phyloP scores from a whole-genome alignment of 2,888 invertebrate genomes.

The Pycnomerus fuliginosus region DNA sequence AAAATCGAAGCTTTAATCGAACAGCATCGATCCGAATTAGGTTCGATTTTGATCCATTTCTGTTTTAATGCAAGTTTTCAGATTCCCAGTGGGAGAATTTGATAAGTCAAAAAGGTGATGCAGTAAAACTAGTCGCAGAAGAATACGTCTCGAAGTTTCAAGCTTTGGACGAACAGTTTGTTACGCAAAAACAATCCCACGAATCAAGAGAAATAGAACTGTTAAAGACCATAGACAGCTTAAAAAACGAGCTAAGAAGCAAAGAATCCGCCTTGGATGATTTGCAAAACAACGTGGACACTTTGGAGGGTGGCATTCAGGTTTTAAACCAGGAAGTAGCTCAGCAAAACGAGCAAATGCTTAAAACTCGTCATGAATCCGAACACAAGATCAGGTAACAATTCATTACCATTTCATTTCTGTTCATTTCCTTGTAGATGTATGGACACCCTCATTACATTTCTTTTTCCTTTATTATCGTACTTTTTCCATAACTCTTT shows the following conservation, averaged over 20 bases:
- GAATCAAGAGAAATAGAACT: conserved; percentile 49
- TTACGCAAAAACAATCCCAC: conserved; percentile 50
- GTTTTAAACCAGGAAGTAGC: conserved; percentile 52
- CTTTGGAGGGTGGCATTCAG: conserved; percentile 52
- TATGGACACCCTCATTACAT: conserved; percentile 18
- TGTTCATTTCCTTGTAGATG: background rate
- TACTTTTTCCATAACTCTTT: conserved; percentile 32
- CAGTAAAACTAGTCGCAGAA: conserved; percentile 60
- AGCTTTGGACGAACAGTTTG: conserved; percentile 52
- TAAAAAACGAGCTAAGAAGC: conserved; percentile 48
- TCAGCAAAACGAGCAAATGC: conserved; percentile 45
- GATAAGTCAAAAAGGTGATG: conserved; percentile 63
- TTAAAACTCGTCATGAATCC: conserved; percentile 45
- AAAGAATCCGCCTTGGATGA: conserved; percentile 50
- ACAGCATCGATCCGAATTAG: conserved; percentile 63
- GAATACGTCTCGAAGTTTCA: conserved; percentile 59
- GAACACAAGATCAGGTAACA: conserved; percentile 54
- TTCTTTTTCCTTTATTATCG: conserved; percentile 37
- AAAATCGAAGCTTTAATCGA: conserved; percentile 55
- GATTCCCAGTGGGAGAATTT: conserved; percentile 67
- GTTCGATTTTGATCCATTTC: conserved; percentile 44
- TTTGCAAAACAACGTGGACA: conserved; percentile 52
- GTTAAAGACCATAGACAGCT: conserved; percentile 48
- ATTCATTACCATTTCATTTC: no score
- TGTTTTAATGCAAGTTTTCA: conserved; percentile 44